phyloP scores from a whole-genome alignment of 2,888 invertebrate species.

The Leptopterna dolabrata region DNA sequence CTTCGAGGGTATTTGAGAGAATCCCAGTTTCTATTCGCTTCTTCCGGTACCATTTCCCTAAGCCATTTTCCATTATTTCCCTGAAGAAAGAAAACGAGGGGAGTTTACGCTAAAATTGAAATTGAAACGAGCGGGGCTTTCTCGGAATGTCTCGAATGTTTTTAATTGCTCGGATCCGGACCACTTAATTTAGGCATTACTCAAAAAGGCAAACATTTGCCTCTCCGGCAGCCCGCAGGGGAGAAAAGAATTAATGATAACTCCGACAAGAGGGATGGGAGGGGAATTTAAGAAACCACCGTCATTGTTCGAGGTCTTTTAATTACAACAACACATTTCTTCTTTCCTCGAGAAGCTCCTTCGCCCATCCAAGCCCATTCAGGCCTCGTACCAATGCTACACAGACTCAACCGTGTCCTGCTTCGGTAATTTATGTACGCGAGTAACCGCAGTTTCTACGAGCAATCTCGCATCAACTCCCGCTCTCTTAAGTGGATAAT shows the following conservation, averaged over 20 bases:
- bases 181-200: constrained; percentile 27
- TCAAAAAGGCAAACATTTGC: constrained; percentile 18
- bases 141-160: neutral
- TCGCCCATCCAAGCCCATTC: constrained; percentile 5
- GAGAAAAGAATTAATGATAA: neutral
- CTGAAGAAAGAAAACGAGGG: neutral
- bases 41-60: too few relatives aligned
- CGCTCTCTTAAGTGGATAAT: constrained; percentile 16
- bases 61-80: too few relatives aligned
- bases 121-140: neutral
- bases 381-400: neutral
- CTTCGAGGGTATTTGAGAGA: too few relatives aligned
- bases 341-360: neutral
- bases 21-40: too few relatives aligned
- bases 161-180: constrained; percentile 29
- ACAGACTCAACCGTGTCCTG: neutral
- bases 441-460: constrained; percentile 6
- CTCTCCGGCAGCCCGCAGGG: neutral
- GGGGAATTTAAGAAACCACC: neutral
- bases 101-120: neutral
- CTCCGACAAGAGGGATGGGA: neutral
- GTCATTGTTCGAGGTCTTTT: neutral
- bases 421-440: constrained; percentile 2
- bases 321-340: constrained; percentile 31
- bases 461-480: constrained; percentile 27